Base-by-base conservation (phyloP, 1,140 invertebrate genomes). In the Bursaphelenchus mucronatus region DNA sequence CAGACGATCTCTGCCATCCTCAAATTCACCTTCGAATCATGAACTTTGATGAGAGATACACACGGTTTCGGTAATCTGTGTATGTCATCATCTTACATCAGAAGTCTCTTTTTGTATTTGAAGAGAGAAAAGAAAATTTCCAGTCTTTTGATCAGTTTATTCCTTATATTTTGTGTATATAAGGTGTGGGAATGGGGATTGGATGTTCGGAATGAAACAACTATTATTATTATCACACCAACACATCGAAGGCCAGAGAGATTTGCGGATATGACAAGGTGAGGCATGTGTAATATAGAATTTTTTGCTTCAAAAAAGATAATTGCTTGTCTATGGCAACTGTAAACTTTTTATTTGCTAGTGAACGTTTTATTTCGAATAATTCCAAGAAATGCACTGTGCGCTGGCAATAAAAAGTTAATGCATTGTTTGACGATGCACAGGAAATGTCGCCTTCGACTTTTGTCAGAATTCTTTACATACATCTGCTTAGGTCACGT, bases 201-300 rank as follows among this genome's bases (percentile, higher is more conserved):
- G 13, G 30, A 67, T 15, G 21, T 43, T 8, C 1, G 15, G 10
- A 46, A 50, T 21, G 62, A 64, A 3, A n/a, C 62, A 19, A 39
- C 19, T 13, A 72, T 74, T 11, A 66, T 74, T 83, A 88, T 90
- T 1, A 89, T 97, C 63, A 97, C 93, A 5, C 94, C 94, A 30
- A 97, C 94, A 0, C 91, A 94, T 82, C 81, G 87, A 15, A 85
- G 93, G 53, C 86, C 89, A 44, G 90, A 90, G 53, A 92, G 97
- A 84, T 94, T 94, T 82, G 93, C 94, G 19, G 94, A 97, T 81
- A 83, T 97, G 13, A 94, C 91, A 51, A 66, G 62, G 62, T 63
- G 3, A 15, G 11, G 6, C 4, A 46, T n/a, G 13, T 4, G 47
- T 17, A n/a, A 49, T 49, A n/a, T n/a, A 49, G 47, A n/a, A 2